These are phyloP conservation scores for Cossypha heuglini DNA, from an alignment of 2,797 vertebrate species.

Conservation along the genomic window DNA sequence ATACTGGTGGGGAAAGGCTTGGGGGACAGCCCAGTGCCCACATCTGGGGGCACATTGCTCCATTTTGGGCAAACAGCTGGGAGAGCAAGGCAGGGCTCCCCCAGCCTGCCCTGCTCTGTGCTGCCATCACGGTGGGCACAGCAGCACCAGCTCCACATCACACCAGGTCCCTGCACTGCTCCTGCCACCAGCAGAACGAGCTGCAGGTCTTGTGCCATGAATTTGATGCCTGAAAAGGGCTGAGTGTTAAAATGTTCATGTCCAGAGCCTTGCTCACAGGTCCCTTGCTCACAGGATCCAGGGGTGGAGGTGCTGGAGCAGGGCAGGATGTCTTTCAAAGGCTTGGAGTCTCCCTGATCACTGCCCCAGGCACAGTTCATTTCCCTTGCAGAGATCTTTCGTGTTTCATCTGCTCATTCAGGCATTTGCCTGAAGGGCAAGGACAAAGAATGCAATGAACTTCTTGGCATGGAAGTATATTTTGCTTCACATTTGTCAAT, in stretches of 20 bases:
- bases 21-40: background rate
- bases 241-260: background rate
- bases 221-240: background rate
- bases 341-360: background rate
- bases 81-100: background rate
- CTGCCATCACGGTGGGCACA: background rate
- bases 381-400: background rate
- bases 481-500: slow-evolving; percentile 60
- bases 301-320: background rate
- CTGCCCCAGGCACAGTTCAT: background rate
- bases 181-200: background rate
- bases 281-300: background rate
- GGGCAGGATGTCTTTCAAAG: background rate
- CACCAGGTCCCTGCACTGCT: background rate
- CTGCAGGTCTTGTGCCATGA: background rate
- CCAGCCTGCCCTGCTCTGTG: background rate
- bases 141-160: background rate
- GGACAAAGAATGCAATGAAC: slow-evolving; percentile 54
- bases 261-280: background rate
- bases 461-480: slow-evolving; percentile 39
- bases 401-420: slow-evolving; percentile 1
- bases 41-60: background rate
- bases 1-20: background rate
- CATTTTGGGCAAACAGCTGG: background rate
- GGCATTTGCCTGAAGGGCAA: slow-evolving; percentile 49